Evolutionary conservation across 2,113 vertebrate genomes (phyloP).

Genomic region (Gymnocephalus cernua): DNA sequence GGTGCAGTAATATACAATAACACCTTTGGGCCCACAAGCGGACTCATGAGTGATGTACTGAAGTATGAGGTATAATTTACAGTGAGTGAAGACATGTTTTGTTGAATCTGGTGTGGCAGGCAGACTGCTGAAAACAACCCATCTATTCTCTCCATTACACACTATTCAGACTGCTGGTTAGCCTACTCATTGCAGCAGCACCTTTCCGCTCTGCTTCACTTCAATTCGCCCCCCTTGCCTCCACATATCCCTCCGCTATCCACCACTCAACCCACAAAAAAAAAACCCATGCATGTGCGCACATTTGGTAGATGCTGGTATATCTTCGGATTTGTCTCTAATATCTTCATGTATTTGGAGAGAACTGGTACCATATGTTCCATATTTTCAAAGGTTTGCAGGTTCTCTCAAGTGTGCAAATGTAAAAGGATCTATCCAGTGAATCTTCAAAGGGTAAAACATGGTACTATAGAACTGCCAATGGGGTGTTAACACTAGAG

Average conservation of each 20-base stretch:
- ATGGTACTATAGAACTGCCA: conserved; percentile 54
- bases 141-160: conserved; percentile 27
- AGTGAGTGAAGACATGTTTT: neutral
- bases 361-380: conserved; percentile 10
- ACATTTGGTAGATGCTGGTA: conserved; percentile 7
- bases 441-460: conserved; percentile 31
- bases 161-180: conserved; percentile 49
- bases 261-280: neutral
- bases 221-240: conserved; percentile 27
- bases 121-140: conserved; percentile 23
- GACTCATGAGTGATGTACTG: neutral
- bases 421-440: conserved; percentile 31
- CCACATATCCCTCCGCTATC: conserved; percentile 1
- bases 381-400: conserved; percentile 1
- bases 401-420: conserved; percentile 39
- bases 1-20: conserved; percentile 1
- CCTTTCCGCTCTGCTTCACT: conserved; percentile 63
- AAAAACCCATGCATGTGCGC: neutral
- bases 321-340: neutral
- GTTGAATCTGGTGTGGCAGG: neutral
- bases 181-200: conserved; percentile 47
- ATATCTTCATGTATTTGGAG: neutral
- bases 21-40: neutral
- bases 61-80: conserved; percentile 3
- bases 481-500: conserved; percentile 54